phyloP scores from a whole-genome alignment of 2,113 vertebrate genomes.

The Pao palembangensis region DNA sequence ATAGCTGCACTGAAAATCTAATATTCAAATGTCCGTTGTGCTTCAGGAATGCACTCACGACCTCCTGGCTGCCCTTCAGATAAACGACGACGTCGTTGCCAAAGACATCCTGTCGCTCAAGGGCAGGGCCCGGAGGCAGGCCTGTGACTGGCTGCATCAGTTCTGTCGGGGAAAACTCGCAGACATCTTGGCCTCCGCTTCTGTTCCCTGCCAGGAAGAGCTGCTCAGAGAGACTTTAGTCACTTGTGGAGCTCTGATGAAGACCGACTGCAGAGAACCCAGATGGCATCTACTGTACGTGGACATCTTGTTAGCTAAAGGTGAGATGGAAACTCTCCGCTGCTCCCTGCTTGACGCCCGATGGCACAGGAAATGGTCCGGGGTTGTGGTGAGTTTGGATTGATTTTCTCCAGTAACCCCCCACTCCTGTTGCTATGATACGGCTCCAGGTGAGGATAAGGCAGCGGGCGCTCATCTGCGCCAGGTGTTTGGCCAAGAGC shows the following conservation, averaged over 20 bases:
- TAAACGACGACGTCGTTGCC: conserved; percentile 68
- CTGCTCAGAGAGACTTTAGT: conserved; percentile 71
- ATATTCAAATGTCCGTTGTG: background rate
- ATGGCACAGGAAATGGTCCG: background rate
- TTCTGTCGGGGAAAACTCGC: conserved; percentile 71
- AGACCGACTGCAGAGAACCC: conserved; percentile 66
- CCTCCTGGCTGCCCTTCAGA: conserved; percentile 76
- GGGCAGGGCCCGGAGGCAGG: conserved; percentile 69
- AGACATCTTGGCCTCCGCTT: conserved; percentile 41
- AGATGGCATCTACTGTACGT: conserved; percentile 79
- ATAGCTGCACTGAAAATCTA: background rate
- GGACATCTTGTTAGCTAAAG: conserved; percentile 79
- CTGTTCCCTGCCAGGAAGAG: conserved; percentile 53
- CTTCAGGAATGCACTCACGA: conserved; percentile 84
- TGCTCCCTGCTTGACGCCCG: background rate
- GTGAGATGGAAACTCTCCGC: conserved; percentile 56
- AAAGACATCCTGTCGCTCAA: conserved; percentile 82
- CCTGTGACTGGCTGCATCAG: conserved; percentile 82
- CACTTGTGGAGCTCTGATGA: conserved; percentile 72
- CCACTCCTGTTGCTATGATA: conserved; percentile 11
- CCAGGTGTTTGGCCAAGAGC: conserved; percentile 71
- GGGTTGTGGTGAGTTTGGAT: background rate
- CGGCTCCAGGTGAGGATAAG: conserved; percentile 64
- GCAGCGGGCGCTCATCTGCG: conserved; percentile 76
- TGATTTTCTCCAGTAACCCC: conserved; percentile 3